Base-by-base conservation (phyloP, 2,888 invertebrate species). In the Sclerodermus sp. region DNA sequence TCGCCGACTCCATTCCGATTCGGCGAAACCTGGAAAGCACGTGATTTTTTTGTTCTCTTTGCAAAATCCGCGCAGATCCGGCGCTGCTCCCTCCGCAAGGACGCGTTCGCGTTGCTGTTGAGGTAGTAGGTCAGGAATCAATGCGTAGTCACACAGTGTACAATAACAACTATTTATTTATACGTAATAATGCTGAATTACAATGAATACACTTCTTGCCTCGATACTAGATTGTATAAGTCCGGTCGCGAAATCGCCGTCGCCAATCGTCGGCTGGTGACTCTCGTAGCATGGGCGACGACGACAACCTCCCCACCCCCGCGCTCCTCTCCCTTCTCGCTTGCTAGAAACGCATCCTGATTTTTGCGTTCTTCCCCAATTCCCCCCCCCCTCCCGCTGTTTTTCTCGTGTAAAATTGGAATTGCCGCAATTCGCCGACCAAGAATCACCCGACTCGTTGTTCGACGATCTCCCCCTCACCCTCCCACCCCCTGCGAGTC, bases 141-240 rank as follows among this genome's bases (percentile, higher is more conserved):
- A 49, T 38, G 31, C 16, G 17, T 2, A 32, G 17, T 32, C 15
- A 12, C 31, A 42, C 31, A 12, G 32, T 55, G 61, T 77, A 78
- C 76, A 78, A 77, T 78, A 78, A 77, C 77, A 78, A 77, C 76
- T 77, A 78, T 77, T 78, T 78, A 77, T 77, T 78, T 73, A 76
- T 77, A 76, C 70, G 73, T 77, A 77, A 73, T 77, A 77, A 77
- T 77, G 77, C 72, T 76, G 77, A 77, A 76, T 77, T 77, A 77
- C 76, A 77, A 62, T 76, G 77, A 76, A 74, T 77, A 77, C 73
- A 76, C 69, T 75, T 71, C 69, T 71, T 73, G 71, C 73, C 70
- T 76, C 73, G 70, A 73, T 77, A 75, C 70, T 70, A 75, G 66
- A 72, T 72, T 69, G 71, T 69, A 69, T 67, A 67, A 68, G 67